phyloP scores from a whole-genome alignment of 1,140 invertebrate genomes.

The Scaptomyza montana region DNA sequence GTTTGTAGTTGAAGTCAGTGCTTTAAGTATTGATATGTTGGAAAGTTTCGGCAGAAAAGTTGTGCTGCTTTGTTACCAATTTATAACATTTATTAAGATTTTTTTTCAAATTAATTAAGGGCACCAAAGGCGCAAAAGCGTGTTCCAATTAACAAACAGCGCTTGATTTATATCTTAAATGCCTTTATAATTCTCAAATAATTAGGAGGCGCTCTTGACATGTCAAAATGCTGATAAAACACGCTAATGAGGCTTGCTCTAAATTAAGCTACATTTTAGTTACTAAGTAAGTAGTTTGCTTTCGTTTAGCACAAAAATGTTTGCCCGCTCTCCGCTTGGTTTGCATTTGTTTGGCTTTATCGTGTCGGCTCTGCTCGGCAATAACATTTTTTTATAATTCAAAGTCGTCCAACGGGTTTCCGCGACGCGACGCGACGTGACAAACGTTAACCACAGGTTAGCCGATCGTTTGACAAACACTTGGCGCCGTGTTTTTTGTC shows the following conservation, averaged over 20 bases:
- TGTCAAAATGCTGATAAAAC: background rate
- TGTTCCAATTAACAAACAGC: too few relatives aligned
- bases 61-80: too few relatives aligned
- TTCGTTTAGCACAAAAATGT: constrained; percentile 28
- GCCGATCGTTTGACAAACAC: constrained; percentile 79
- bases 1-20: too few relatives aligned
- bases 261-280: constrained; percentile 4
- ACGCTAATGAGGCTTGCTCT: constrained; percentile 14
- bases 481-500: constrained; percentile 78
- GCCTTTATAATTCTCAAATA: too few relatives aligned
- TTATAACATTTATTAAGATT: too few relatives aligned
- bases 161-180: too few relatives aligned
- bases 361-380: constrained; percentile 1
- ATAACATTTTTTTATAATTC: constrained; percentile 57
- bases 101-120: too few relatives aligned
- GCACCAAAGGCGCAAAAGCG: too few relatives aligned
- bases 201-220: too few relatives aligned
- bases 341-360: constrained; percentile 76
- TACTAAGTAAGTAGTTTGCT: constrained; percentile 16
- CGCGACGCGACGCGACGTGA: constrained; percentile 47
- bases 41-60: background rate
- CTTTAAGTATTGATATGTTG: too few relatives aligned
- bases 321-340: constrained; percentile 25
- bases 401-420: constrained; percentile 83
- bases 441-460: constrained; percentile 70